A percentile compares a stretch with the other conserved stretches of the same genome.
These are phyloP conservation scores for Stenoptilia bipunctidactyla DNA, from an alignment of 2,888 invertebrate species.

Conservation along the genomic window DNA sequence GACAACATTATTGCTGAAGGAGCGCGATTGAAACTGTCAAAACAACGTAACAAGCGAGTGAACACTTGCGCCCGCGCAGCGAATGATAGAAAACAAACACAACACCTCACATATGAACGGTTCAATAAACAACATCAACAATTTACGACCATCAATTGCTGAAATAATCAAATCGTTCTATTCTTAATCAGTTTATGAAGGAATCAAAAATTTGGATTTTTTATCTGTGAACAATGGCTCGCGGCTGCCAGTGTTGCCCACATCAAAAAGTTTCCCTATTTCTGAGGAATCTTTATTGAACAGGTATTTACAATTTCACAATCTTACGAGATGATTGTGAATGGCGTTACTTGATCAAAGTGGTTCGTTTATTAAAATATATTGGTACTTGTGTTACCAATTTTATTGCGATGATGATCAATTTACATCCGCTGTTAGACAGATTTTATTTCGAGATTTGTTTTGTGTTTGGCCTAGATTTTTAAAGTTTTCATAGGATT, in stretches of 20 bases:
- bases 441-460: not conserved
- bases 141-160: slow-evolving; percentile 35
- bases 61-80: slow-evolving; percentile 39
- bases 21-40: slow-evolving; percentile 60
- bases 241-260: slow-evolving; percentile 33
- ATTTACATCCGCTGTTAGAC: not conserved
- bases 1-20: slow-evolving; percentile 52
- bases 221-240: slow-evolving; percentile 37
- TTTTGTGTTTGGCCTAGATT: too few relatives aligned
- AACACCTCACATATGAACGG: slow-evolving; percentile 49
- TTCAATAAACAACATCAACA: slow-evolving; percentile 54
- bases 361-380: not conserved
- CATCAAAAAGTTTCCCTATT: slow-evolving; percentile 30
- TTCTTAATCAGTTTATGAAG: slow-evolving; percentile 18
- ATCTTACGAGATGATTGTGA: not conserved
- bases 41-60: slow-evolving; percentile 61
- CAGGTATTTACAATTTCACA: not conserved
- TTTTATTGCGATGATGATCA: not conserved
- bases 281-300: slow-evolving; percentile 28
- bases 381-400: not conserved
- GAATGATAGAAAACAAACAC: slow-evolving; percentile 67
- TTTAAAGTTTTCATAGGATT: too few relatives aligned
- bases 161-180: not conserved
- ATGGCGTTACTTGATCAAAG: slow-evolving; percentile 2
- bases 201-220: slow-evolving; percentile 34